Percentiles rank a stretch among this genome's conserved stretches.
Evolutionary conservation across 2,797 vertebrate genomes (phyloP).

Genomic region (Sebastes minor): DNA sequence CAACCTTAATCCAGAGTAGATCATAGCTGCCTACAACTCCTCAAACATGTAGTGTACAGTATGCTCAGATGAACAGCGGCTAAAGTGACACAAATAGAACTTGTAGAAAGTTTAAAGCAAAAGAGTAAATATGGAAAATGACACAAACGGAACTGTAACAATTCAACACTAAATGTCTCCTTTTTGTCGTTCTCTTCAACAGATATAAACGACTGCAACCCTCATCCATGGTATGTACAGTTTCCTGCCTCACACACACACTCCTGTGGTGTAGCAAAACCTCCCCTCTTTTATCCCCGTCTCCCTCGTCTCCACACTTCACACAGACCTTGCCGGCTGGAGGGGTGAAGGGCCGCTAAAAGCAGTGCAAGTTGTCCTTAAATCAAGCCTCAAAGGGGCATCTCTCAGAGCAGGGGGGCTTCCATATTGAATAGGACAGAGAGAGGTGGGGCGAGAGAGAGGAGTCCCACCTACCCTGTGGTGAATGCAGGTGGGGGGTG

Average conservation of each 20-base stretch:
- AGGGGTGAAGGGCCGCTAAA: conserved; percentile 56
- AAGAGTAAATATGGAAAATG: not conserved
- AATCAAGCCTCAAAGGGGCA: conserved; percentile 78
- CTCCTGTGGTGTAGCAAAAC: not conserved
- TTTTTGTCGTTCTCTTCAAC: conserved; percentile 25
- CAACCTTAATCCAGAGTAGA: no score
- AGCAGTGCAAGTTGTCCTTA: conserved; percentile 75
- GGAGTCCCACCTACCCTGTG: conserved; percentile 56
- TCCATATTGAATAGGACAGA: conserved; percentile 56
- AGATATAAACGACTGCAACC: conserved; percentile 98
- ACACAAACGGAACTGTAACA: not conserved
- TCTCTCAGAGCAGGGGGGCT: conserved; percentile 35
- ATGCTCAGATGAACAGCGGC: not conserved
- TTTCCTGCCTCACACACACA: conserved; percentile 15
- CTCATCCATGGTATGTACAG: conserved; percentile 93
- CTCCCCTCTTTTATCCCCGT: not conserved
- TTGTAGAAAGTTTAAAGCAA: not conserved
- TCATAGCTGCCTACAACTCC: not conserved
- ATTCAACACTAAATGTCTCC: not conserved
- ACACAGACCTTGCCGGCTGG: conserved; percentile 31
- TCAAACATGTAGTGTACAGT: not conserved
- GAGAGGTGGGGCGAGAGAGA: conserved; percentile 42
- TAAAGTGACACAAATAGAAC: not conserved
- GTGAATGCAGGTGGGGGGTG: conserved; percentile 68
- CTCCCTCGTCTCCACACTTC: conserved; percentile 43